Percentiles rank a stretch among this genome's conserved stretches.
Conservation (phyloP, 2,113 vertebrate genomes). For the Scolopax mira region DNA sequence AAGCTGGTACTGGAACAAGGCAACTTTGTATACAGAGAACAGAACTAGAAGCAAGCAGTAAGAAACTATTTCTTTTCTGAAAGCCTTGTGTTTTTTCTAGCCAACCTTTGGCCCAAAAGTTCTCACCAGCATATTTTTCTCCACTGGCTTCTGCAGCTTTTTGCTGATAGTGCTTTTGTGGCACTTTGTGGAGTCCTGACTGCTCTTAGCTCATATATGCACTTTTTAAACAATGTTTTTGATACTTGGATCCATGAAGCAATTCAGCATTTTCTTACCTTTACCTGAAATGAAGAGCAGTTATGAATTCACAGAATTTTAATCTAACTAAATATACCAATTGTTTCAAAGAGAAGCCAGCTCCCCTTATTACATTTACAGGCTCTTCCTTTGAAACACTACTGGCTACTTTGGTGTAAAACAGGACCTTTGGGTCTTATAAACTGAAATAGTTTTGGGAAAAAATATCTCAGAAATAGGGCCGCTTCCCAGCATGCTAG, state of each 20-base stretch:
- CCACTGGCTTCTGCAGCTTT: fast-evolving
- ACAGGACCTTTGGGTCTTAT: not conserved
- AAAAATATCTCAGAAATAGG: not conserved
- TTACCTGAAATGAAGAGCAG: not conserved
- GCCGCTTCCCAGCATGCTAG: not conserved
- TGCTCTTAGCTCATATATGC: not conserved
- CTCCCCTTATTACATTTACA: not conserved
- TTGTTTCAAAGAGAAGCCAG: not conserved
- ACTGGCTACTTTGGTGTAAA: not conserved
- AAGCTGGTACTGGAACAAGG: not conserved
- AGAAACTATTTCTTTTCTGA: not conserved
- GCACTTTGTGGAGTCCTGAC: not conserved
- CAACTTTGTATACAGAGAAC: not conserved
- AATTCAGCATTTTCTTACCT: not conserved
- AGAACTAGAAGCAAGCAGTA: not conserved
- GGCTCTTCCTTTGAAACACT: not conserved
- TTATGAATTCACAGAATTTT: not conserved
- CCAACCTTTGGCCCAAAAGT: not conserved
- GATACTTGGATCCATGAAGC: not conserved
- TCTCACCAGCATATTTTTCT: not conserved
- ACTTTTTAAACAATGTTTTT: not conserved
- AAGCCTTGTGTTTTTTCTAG: not conserved
- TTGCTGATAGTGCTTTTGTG: not conserved
- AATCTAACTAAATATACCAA: not conserved
- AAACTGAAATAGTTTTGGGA: not conserved